Evolutionary conservation across 2,888 invertebrate genomes (phyloP), one percentile per base, ranked within the genome.

Genomic region (Agonum fuliginosum): DNA sequence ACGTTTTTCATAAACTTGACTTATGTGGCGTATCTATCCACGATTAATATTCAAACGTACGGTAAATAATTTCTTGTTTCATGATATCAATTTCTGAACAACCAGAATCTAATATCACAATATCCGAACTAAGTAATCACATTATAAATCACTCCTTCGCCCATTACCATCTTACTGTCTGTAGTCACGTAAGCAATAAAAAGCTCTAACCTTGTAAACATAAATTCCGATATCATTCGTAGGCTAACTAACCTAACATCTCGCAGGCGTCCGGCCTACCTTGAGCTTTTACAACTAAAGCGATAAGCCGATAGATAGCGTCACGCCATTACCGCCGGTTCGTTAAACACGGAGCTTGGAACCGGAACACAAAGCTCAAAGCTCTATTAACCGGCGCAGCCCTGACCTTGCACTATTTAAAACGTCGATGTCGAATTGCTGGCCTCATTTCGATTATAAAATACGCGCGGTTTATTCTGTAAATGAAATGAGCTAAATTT

Each of bases 321-420:
- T 67, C 43, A 67, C 20, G 22, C 37, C 19, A 67, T 67, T 41
- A 67, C 19, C 30, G 41, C 20, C 41, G 34, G 65, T 65, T 65
- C 65, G 65, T 65, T 65, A 34, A 34, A 14, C 65, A 34, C 34
- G 30, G 8, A 41, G 20, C 67, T 43, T 20, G 22, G 19, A 62
- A 62, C 10, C 37, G 22, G 19, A 62, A 62, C 10, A 62, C 30
- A 62, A 62, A 62, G 58, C 58, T 62, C 58, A 67, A 67, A 41
- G 24, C 41, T 67, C n/a, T 22, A 67, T 67, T 41, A 41, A n/a
- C n/a, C n/a, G n/a, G n/a, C n/a, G n/a, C n/a, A n/a, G 43, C 67
- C 67, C 10, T 67, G 67, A 41, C 67, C 67, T 67, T 43, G 67
- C 12, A 67, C 67, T 37, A 41, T 67, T 67, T 67, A 20, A 41